Evolutionary conservation across 2,113 vertebrate species (phyloP), one percentile per base, ranked within the genome.

Genomic region (Anoura caudifer): DNA sequence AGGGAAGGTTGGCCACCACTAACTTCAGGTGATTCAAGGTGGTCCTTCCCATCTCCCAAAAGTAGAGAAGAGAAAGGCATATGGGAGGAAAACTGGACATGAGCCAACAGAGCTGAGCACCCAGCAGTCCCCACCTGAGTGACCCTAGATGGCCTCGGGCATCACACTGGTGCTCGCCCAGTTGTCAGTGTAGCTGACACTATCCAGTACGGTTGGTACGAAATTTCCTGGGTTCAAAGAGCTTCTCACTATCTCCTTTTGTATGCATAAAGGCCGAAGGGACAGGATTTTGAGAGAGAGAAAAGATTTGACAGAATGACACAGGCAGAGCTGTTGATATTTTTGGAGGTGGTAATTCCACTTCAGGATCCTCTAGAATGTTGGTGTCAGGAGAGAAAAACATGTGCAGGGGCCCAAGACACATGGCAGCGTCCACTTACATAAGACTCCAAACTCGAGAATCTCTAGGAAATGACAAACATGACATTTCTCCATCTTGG

Each of bases 121-220:
- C 22, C 33, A 14, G 1, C 1, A 17, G 31, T 19, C 38, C 43
- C 54, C 36, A 59, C 14, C 5, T 11, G 19, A 26, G 56, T n/a
- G 50, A 50, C 33, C 2, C 8, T 3, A 2, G 33, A 16, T 3
- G 0, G 17, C 28, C n/a, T 45, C 8, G 7, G 17, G 31, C 2
- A 9, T 47, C 61, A 70, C 28, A 20, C 6, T 1, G 2, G 8
- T 19, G 5, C 13, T 7, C 0, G 2, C n/a, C n/a, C 10, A 38
- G 43, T 1, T 7, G 20, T 11, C 61, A 31, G 14, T 19, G 33
- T 38, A 61, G 72, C 45, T 13, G 47, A 20, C 67, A 38, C 41
- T 4, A 5, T 24, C 43, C 10, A 7, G 41, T 36, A 38, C 33
- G 36, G 19, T 16, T 19, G 24, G 19, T 3, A 1, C 80, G 76